Base-by-base conservation (phyloP, 92 coral and sea anemone species). In the Chrysogorgia sp. region DNA sequence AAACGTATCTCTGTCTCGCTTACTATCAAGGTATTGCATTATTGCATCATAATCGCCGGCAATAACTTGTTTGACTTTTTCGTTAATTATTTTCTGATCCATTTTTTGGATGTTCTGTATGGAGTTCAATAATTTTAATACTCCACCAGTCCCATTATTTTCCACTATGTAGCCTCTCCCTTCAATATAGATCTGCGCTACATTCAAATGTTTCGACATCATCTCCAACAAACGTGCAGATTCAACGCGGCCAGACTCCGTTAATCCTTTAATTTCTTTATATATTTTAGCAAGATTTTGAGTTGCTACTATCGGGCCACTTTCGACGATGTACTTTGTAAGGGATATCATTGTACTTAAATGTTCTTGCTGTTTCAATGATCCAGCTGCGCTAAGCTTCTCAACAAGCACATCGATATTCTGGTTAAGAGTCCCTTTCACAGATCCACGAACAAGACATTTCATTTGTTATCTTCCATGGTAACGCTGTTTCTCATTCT, bases 221-320 rank as follows among this genome's bases (percentile, higher is more conserved):
- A 35, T 22, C 15, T 79, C 81, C 12, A 77, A 64, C 48, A 81
- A 29, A 8, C 26, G 2, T 1, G 84, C 62, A 0, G 82, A 71
- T 14, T 53, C 49, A 15, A n/a, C n/a, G n/a, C n/a, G n/a, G n/a
- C n/a, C n/a, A n/a, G n/a, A n/a, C n/a, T n/a, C n/a, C n/a, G 35
- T 79, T 20, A 71, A 40, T 34, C 43, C 65, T 41, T 85, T 85
- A 2, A 68, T 20, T 56, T 80, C 86, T 52, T 67, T 77, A 77
- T 83, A n/a, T n/a, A 82, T 29, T 34, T 72, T 10, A 1, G 63
- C 81, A 30, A 87, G 84, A 28, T 28, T 48, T 58, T 71, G 90
- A 0, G 87, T 87, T 5, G 86, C 34, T 20, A 87, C 62, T 19
- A 87, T 58, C 1, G 69, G 79, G 15, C 90, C 87, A 49, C 77